Base-by-base conservation (phyloP, 2,113 vertebrate species). In the Panthera uncia region DNA sequence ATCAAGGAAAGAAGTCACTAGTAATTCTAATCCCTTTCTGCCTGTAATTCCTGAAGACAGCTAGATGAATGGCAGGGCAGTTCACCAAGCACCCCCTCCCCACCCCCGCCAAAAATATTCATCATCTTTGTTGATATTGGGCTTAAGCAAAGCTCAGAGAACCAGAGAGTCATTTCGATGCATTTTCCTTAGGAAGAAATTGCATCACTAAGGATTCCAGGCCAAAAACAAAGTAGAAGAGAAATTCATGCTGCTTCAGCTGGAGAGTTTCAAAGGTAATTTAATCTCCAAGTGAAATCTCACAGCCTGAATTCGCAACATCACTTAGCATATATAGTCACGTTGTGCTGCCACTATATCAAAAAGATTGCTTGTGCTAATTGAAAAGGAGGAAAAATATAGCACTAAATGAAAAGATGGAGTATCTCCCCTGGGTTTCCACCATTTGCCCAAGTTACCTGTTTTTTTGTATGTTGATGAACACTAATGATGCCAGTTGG, bases 211-310 rank as follows among this genome's bases (percentile, higher is more conserved):
- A 82, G 31, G 50, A 89, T 94, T 33, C 48, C 9, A 89, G 61
- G 33, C 65, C 45, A 95, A 52, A n/a, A 90, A 73, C 36, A 89
- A 7, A 86, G 23, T 33, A 91, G 48, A 87, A 96, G 33, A 78
- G 19, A 92, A 94, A 96, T 89, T 83, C 52, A 48, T 88, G 69
- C 63, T 90, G 55, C 19, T 94, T 95, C 38, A 76, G 48, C 55
- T 48, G 16, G 65, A 95, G 74, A 95, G 95, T 95, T 95, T 74
- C 25, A 92, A 94, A 94, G 74, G 63, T 88, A 94, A 96, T 92
- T 97, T 95, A 94, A 91, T 93, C 69, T 94, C 83, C 63, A 92
- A 95, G 50, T 84, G 84, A 96, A 89, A 74, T 86, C 41, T 79
- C 89, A 94, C 8, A 95, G 52, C 57, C 45, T 82, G 69, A 96